Conservation (phyloP, 2,113 vertebrate species). For the Rhabdornis inornatus region DNA sequence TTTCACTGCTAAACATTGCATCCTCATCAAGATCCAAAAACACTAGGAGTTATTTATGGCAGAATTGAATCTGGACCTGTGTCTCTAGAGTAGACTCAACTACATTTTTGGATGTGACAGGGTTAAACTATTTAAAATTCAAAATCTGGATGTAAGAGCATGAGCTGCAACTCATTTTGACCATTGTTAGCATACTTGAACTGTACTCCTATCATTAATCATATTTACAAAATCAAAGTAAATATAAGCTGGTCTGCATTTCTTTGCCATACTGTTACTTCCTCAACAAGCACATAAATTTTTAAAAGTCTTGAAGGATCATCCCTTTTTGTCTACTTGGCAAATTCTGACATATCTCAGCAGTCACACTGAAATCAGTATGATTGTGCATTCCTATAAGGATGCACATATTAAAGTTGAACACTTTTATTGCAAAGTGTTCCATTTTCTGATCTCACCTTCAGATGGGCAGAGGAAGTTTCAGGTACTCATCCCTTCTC, state of each 20-base stretch:
- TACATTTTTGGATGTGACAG: not conserved
- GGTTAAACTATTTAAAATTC: not conserved
- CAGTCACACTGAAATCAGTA: not conserved
- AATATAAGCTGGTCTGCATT: not conserved
- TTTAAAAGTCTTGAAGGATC: not conserved
- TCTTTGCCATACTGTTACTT: not conserved
- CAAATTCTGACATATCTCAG: not conserved
- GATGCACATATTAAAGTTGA: accelerated
- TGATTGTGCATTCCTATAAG: not conserved
- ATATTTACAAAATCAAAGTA: not conserved
- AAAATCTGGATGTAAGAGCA: not conserved
- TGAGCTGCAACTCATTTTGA: not conserved
- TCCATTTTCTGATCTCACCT: not conserved
- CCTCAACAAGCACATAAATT: not conserved
- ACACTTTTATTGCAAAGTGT: not conserved
- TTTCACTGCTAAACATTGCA: not conserved
- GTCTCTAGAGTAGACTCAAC: not conserved
- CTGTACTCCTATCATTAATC: not conserved
- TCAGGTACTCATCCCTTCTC: not conserved
- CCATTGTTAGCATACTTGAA: not conserved
- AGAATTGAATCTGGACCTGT: not conserved
- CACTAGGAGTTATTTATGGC: not conserved
- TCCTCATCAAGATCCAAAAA: not conserved
- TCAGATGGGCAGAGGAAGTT: not conserved
- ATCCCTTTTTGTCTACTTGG: not conserved